phyloP scores from a whole-genome alignment of 2,113 vertebrate species.

The Mormyrus lacerda region DNA sequence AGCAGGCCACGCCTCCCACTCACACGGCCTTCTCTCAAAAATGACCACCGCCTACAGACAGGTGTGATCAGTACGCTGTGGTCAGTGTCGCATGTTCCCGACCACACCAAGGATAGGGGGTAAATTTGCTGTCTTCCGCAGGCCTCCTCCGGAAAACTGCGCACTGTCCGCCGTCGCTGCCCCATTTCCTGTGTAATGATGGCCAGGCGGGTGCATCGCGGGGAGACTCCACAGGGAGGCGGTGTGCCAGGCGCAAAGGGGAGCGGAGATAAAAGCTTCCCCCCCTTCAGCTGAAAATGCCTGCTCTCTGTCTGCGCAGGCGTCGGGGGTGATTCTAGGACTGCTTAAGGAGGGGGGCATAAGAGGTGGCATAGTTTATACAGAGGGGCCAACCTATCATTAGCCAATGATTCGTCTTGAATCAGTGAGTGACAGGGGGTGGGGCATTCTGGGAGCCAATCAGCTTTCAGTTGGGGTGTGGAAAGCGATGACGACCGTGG shows the following conservation, averaged over 20 bases:
- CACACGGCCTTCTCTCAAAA: neutral
- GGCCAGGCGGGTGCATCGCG: neutral
- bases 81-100: neutral
- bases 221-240: neutral
- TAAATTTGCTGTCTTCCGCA: neutral
- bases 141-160: neutral
- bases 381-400: neutral
- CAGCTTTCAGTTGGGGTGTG: neutral
- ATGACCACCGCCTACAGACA: neutral
- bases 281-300: neutral
- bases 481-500: neutral
- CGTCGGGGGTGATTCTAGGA: neutral
- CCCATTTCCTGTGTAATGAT: neutral
- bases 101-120: neutral
- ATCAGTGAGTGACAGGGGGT: neutral
- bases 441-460: neutral
- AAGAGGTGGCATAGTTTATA: too few relatives aligned
- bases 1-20: neutral
- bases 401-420: neutral
- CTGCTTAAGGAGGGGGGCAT: neutral
- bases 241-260: neutral
- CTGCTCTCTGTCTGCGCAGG: neutral
- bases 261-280: neutral
- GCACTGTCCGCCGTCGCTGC: neutral
- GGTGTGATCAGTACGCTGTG: neutral